These are phyloP conservation scores for Parochlus steinenii DNA, from an alignment of 2,888 invertebrate genomes.

Conservation along the genomic window DNA sequence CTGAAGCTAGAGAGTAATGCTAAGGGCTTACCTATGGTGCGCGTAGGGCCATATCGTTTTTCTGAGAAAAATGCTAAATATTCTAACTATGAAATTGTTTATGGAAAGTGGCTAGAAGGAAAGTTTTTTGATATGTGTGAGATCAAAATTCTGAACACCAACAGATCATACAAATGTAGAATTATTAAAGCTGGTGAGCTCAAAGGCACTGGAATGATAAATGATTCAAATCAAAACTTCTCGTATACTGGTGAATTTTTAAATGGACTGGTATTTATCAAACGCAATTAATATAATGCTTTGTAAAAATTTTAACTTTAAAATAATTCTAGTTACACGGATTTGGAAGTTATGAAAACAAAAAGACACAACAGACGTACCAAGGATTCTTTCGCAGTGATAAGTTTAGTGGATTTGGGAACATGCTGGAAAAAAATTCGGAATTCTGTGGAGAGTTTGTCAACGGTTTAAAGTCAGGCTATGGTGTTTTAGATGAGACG, in stretches of 20 bases:
- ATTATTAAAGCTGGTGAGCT: constrained; percentile 34
- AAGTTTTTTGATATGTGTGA: constrained; percentile 72
- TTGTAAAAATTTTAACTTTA: constrained; percentile 52
- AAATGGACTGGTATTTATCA: constrained; percentile 22
- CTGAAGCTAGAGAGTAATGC: constrained; percentile 22
- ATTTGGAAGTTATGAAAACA: constrained; percentile 46
- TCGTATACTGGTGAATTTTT: constrained; percentile 6
- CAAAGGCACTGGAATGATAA: constrained; percentile 21
- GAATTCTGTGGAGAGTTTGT: constrained; percentile 84
- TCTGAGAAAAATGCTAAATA: constrained; percentile 47
- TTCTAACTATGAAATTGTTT: constrained; percentile 64
- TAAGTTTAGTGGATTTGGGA: constrained; percentile 68
- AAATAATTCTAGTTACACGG: constrained; percentile 66
- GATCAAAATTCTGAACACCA: constrained; percentile 67
- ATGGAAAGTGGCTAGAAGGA: constrained; percentile 60
- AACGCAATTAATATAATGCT: constrained; percentile 32
- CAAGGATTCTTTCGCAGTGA: constrained; percentile 80
- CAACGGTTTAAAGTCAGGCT: constrained; percentile 60
- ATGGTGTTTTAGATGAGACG: constrained; percentile 79
- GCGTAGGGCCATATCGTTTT: constrained; percentile 57
- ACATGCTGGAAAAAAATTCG: constrained; percentile 62
- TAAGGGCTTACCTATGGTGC: constrained; percentile 35
- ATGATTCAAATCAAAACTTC: constrained; percentile 3
- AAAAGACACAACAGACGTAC: constrained; percentile 60
- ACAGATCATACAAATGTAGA: constrained; percentile 58